Evolutionary conservation across 2,888 invertebrate genomes (phyloP).

Genomic region (Brachynemurus nebulosus): DNA sequence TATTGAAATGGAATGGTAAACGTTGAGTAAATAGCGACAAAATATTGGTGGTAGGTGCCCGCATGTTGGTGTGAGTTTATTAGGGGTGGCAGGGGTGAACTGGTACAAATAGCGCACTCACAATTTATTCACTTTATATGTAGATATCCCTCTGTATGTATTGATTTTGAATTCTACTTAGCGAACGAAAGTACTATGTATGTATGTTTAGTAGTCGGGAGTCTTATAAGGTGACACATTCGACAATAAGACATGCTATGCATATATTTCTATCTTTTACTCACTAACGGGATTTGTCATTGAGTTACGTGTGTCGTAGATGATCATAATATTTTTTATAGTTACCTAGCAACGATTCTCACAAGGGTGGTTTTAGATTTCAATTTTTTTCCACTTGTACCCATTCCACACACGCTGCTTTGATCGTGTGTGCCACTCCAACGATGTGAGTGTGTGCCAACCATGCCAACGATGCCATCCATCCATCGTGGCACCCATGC

Average conservation of each 20-base stretch:
- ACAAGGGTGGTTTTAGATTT: slow-evolving; percentile 1
- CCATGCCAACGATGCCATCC: no score
- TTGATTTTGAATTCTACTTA: slow-evolving; percentile 34
- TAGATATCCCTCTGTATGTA: slow-evolving; percentile 21
- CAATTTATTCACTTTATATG: no score
- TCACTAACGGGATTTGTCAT: slow-evolving; percentile 3
- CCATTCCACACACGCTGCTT: no score
- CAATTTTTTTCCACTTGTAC: slow-evolving; percentile 1
- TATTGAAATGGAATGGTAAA: no score
- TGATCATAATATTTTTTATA: slow-evolving; percentile 6
- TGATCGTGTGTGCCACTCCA: no score
- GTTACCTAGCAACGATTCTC: slow-evolving; percentile 7
- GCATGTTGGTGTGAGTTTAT: slow-evolving; percentile 1
- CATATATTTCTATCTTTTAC: slow-evolving; percentile 2
- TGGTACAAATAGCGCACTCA: slow-evolving; percentile 2
- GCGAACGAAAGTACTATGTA: no score
- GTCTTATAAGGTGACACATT: slow-evolving; percentile 30
- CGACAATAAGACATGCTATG: slow-evolving; percentile 5
- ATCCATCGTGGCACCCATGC: no score
- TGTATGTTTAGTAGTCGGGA: no score
- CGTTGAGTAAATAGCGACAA: no score
- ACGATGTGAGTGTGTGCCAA: no score
- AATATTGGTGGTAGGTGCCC: no score
- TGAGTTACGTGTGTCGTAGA: slow-evolving; percentile 5
- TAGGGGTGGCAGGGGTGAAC: background rate